A percentile compares a stretch with the other conserved stretches of the same genome.
Evolutionary conservation across 92 coral and sea anemone species (phyloP).

Genomic region (Zoanthus sansibaricus): DNA sequence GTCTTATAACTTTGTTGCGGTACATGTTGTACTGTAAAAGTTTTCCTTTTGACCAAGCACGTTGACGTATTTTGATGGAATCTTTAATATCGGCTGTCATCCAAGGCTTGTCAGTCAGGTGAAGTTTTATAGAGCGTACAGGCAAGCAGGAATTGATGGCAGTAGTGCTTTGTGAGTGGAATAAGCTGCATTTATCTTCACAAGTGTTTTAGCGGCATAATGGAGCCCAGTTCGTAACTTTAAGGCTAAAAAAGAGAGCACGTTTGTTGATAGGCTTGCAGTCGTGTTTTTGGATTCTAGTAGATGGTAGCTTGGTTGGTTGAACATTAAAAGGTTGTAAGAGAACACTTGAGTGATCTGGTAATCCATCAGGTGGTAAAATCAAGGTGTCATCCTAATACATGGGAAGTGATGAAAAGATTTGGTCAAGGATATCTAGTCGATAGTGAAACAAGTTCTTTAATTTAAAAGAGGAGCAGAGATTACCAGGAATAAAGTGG

Average conservation of each 20-base stretch:
- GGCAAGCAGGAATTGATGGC: constrained; percentile 38
- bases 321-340: constrained; percentile 34
- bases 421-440: constrained; percentile 36
- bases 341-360: constrained; percentile 60
- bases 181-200: constrained; percentile 26
- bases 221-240: constrained; percentile 51
- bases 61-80: constrained; percentile 50
- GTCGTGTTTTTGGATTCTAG: constrained; percentile 32
- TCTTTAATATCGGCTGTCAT: constrained; percentile 62
- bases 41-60: constrained; percentile 61
- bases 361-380: constrained; percentile 35
- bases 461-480: constrained; percentile 42
- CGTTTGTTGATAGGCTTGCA: constrained; percentile 55
- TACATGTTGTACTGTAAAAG: constrained; percentile 47
- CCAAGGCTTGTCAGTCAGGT: constrained; percentile 69
- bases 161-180: constrained; percentile 10
- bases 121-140: constrained; percentile 46
- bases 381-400: constrained; percentile 20
- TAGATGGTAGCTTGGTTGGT: constrained; percentile 30
- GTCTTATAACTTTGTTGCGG: constrained; percentile 50
- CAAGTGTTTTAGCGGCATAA: constrained; percentile 29
- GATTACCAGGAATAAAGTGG: constrained; percentile 38
- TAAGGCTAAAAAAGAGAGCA: neutral
- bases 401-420: constrained; percentile 23
- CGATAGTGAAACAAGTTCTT: constrained; percentile 39